Conservation (phyloP, 2,113 vertebrate genomes). For the Chitala chitala region DNA sequence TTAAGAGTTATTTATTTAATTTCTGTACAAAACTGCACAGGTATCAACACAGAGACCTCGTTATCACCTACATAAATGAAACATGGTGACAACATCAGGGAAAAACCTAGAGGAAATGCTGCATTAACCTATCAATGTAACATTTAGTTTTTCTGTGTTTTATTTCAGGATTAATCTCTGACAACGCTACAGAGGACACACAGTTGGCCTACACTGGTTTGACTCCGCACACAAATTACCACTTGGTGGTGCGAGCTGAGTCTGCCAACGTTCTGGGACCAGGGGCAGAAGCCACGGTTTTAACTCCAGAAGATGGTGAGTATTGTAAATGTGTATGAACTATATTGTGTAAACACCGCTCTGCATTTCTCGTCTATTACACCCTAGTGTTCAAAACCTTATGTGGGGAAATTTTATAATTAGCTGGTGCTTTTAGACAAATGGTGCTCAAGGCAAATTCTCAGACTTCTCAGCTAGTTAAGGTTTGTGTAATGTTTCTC, state of each 20-base stretch:
- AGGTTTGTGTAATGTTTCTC: too few species aligned
- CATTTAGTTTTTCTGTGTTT: conserved; percentile 5
- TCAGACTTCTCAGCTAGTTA: too few species aligned
- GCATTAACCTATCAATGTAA: background rate
- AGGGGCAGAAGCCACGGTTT: conserved; percentile 60
- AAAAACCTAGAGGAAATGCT: background rate
- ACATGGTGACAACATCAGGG: background rate
- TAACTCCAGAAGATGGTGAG: conserved; percentile 81
- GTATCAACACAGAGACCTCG: too few species aligned
- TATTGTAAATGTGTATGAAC: background rate
- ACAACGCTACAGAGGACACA: conserved; percentile 78
- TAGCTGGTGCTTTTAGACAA: background rate
- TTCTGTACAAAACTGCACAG: too few species aligned
- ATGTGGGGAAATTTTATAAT: background rate
- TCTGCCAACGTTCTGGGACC: conserved; percentile 81
- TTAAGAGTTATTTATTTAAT: too few species aligned
- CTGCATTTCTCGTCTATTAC: background rate
- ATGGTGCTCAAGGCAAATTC: too few species aligned
- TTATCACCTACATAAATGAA: too few species aligned
- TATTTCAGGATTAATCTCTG: conserved; percentile 69
- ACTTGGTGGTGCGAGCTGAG: conserved; percentile 66
- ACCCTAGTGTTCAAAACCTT: background rate
- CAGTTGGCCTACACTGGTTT: conserved; percentile 71
- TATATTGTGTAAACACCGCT: background rate
- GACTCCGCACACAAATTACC: conserved; percentile 75